These are phyloP conservation scores for Columba guinea DNA, from an alignment of 2,797 vertebrate genomes.

Conservation along the genomic window DNA sequence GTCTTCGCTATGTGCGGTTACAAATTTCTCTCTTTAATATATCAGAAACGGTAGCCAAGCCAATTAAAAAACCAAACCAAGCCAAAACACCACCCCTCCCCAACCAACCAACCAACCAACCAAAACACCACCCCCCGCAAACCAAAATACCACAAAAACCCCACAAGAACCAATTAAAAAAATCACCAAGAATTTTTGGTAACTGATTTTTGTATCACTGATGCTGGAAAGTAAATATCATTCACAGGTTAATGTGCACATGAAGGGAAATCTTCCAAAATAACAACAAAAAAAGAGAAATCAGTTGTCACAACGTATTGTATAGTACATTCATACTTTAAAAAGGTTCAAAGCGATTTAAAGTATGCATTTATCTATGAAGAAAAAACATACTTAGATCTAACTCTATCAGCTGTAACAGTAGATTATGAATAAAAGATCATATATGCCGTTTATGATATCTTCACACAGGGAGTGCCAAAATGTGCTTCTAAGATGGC, in stretches of 20 bases:
- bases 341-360: background rate
- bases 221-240: background rate
- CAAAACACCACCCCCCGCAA: too few relatives aligned
- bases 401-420: background rate
- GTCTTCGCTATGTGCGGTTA: background rate
- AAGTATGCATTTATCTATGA: conserved; percentile 3
- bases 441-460: background rate
- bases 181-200: background rate
- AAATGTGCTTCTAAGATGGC: background rate
- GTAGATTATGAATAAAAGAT: conserved; percentile 31
- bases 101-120: too few relatives aligned
- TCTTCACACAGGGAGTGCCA: background rate
- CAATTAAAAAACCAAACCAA: background rate
- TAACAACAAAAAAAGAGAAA: background rate
- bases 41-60: background rate
- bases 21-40: background rate
- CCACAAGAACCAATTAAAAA: too few relatives aligned
- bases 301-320: background rate
- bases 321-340: background rate
- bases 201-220: background rate
- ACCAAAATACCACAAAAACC: background rate
- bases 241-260: background rate
- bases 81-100: background rate
- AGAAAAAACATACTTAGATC: background rate
- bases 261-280: background rate